Evolutionary conservation across 2,113 vertebrate species (phyloP), one percentile per base, ranked within the genome.

Genomic region (Hippopotamus amphibius): DNA sequence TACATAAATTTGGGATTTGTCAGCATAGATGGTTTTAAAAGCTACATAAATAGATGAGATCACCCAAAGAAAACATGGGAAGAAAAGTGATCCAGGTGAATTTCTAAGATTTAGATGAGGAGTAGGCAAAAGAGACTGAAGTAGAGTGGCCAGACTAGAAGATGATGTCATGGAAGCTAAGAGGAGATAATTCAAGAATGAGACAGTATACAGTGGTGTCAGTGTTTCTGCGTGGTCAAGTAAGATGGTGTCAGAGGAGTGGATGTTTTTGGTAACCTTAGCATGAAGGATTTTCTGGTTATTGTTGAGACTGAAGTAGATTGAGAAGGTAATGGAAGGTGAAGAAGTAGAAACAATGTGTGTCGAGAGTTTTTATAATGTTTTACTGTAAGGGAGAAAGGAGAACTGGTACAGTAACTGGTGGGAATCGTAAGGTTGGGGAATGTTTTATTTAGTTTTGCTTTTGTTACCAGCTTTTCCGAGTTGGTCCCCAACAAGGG

Each of bases 1-100:
- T 43, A 22, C 8, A 82, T 77, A 71, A 57, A 86, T 92, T 71
- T 92, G 37, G 5, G 28, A 89, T 6, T 69, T 90, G 37, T 86
- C 79, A 96, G 15, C 28, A 81, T 30, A 65, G 46, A 80, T 80
- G 24, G 28, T 68, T 61, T 86, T n/a, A 90, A 96, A 89, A 89
- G 9, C 30, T 85, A 41, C 61, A 50, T 26, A 79, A 90, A 92
- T 43, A 77, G 15, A 66, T 86, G 88, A 87, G 68, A 48, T 87
- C 55, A 90, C 15, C 17, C 9, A 24, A 95, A 83, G n/a, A 63
- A 82, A 83, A 79, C 84, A n/a, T 14, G 6, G 59, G 43, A 17
- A 26, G 24, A 80, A 81, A 81, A 66, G 61, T 53, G n/a, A 57
- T 72, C 26, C 57, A 48, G 37, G 59, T 69, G 68, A 79, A 65